Base-by-base conservation (phyloP, 2,888 invertebrate genomes). In the Aporophyla lueneburgensis region DNA sequence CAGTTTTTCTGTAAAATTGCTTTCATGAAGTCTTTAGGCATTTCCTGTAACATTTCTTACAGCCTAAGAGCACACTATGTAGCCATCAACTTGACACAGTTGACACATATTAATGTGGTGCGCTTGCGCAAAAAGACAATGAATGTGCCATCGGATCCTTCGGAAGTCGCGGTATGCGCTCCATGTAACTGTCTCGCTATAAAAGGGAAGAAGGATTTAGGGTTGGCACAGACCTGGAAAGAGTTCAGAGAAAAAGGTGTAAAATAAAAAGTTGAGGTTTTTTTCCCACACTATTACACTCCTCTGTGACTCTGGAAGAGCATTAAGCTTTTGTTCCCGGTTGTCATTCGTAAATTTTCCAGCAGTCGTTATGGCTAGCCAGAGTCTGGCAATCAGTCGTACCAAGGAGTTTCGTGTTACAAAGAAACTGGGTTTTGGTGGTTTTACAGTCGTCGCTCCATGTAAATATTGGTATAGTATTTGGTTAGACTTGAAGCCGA, bases 101-200 rank as follows among this genome's bases (percentile, higher is more conserved):
- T 46, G 43, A 46, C 87, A 84, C 84, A 83, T 87, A 88, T 89
- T 88, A 82, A 89, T 88, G 83, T 71, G 46, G 54, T 67, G 79
- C 71, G 46, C 54, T 53, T 56, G 75, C 85, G 83, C 86, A 90
- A 88, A 89, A 91, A 89, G 87, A 83, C 86, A 89, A 90, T 90
- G 89, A 91, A 89, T 88, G 87, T 71, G 59, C 56, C 72, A 87
- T 88, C 80, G 81, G 78, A 85, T 81, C 56, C 80, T 71, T 80
- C 76, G 84, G 80, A 81, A 79, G 84, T 86, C 85, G 84, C 80
- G 92, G 91, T 88, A 91, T 92, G 90, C 86, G 82, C 84, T 83
- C 87, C 84, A 86, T 86, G 91, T 92, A 91, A 92, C 90, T 92
- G 91, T 90, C 73, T 27, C 54, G 73, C 79, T 87, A 77, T 86